Evolutionary conservation across 2,888 invertebrate genomes (phyloP), one percentile per base, ranked within the genome.

Genomic region (Phrixothrix hirtus): DNA sequence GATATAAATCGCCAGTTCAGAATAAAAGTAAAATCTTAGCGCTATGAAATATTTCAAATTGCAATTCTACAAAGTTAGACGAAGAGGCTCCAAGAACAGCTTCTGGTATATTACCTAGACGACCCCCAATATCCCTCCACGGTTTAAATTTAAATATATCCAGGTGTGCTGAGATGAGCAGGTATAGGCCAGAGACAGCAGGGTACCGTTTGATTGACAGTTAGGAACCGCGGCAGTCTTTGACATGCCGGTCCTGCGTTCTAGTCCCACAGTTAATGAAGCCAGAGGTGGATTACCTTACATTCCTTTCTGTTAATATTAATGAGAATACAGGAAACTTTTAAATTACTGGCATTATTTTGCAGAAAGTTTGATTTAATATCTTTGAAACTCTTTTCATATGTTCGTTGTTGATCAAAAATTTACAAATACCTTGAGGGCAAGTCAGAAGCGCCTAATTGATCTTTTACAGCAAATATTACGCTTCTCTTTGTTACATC

Each of bases 191-290:
- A 68, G 68, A 72, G 71, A 72, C 71, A 69, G 69, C 68, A 67
- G 69, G 68, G 68, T 64, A 66, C 68, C 69, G 55, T 44, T 61
- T 71, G 73, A 73, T 73, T 73, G 73, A 72, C 73, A 71, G 70
- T 64, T 59, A 58, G 62, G 64, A 66, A 64, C 67, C 68, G 68
- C 70, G 70, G 71, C 68, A 58, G 59, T 64, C 69, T 71, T 70
- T 69, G 69, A 69, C 60, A 64, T 57, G 55, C 58, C 62, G 58
- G 57, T 55, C 48, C 57, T 60, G 53, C 31, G 31, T 55, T 59
- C 60, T 55, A 55, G 59, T 61, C 58, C 53, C 51, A 55, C 61
- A 59, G 60, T 62, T 64, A 65, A 64, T 65, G 62, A 63, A 60
- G 59, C 46, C 60, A 62, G 59, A 61, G 63, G 53, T 43, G 55